Evolutionary conservation across 1,140 invertebrate species (phyloP), one percentile per base, ranked within the genome.

Genomic region (Zelostemma sp.): DNA sequence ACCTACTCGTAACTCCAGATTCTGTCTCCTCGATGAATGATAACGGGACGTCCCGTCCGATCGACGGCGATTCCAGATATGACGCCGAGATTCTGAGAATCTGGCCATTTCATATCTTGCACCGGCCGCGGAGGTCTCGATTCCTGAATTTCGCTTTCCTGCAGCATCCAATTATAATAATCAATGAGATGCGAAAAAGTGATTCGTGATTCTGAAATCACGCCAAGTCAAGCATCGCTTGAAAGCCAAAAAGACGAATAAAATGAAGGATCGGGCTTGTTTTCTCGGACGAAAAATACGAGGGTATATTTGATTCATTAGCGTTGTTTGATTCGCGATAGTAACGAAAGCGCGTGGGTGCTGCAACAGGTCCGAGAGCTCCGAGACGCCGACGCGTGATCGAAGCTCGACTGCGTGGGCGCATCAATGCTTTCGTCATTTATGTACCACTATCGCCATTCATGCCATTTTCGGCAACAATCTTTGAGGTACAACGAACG

Each of bases 21-120:
- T 76, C 92, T 87, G 74, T 91, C 89, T 38, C 91, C 94, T 49
- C 96, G 87, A 82, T 97, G 96, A 83, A 97, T 97, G 46, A 97
- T 90, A 14, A 96, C 92, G 0, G 95, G 92, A 76, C 93, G 92
- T 8, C 92, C 92, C 18, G 90, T 82, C 6, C 88, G 89, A 85
- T 96, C 94, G 8, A 95, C 91, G 2, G 93, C 90, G 1, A 97
- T 91, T 38, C 93, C 95, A 28, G 91, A 90, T 55, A 97, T 91
- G 86, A 97, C 93, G 1, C 95, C 95, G 17, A 96, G 87, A 68
- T 90, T 88, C 41, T 91, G 75, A 6, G 89, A 87, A 59, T 88
- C 87, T 51, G 87, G 85, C 31, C 92, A 92, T 90, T 91, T 92
- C 11, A 5, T 11, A 59, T 90, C 89, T 73, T 89, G 88, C 0